A percentile compares a stretch with the other conserved stretches of the same genome.
These are phyloP conservation scores for Griposia aprilina DNA, from an alignment of 2,888 invertebrate genomes.

Conservation along the genomic window DNA sequence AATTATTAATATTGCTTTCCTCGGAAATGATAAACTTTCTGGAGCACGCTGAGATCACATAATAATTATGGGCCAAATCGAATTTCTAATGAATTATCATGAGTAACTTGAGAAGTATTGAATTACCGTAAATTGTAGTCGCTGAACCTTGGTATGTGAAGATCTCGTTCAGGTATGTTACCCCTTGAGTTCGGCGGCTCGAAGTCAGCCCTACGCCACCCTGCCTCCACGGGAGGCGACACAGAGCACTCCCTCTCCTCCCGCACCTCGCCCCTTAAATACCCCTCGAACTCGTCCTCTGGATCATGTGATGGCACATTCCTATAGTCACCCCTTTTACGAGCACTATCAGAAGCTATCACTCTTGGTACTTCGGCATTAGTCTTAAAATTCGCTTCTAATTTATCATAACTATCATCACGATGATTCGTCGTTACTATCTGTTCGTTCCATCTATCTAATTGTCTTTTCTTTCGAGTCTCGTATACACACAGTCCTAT, in stretches of 20 bases:
- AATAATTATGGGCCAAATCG: constrained; percentile 20
- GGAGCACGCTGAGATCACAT: constrained; percentile 1
- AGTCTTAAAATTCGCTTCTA: constrained; percentile 92
- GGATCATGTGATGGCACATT: constrained; percentile 93
- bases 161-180: constrained; percentile 87
- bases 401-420: constrained; percentile 94
- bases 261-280: constrained; percentile 79
- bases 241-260: constrained; percentile 76
- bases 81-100: constrained; percentile 24
- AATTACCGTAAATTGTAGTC: constrained; percentile 91
- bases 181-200: constrained; percentile 74
- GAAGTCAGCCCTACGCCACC: constrained; percentile 81
- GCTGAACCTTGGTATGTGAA: constrained; percentile 92
- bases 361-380: constrained; percentile 82
- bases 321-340: constrained; percentile 93
- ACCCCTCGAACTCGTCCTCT: constrained; percentile 91
- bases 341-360: constrained; percentile 79
- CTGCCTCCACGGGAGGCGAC: constrained; percentile 78
- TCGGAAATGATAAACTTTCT: neutral
- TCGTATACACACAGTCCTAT: constrained; percentile 92
- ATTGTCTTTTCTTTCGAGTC: constrained; percentile 91
- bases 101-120: constrained; percentile 10
- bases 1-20: neutral
- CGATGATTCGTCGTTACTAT: constrained; percentile 87
- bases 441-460: constrained; percentile 89